Evolutionary conservation across 2,113 vertebrate species (phyloP).

Genomic region (Elanus axillaris): DNA sequence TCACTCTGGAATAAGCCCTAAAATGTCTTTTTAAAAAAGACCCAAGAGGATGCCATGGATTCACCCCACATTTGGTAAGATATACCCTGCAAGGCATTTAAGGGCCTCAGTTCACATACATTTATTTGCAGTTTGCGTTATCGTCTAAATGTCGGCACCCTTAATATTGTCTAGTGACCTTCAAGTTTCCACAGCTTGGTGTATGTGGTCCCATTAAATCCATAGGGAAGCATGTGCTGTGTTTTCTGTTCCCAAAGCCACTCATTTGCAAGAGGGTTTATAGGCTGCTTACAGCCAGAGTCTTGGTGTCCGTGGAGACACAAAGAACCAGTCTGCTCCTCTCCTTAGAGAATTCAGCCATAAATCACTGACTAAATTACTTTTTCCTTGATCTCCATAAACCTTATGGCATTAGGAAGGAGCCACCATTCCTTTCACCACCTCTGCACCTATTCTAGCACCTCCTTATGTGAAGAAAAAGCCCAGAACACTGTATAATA

Average conservation of each 20-base stretch:
- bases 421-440: not conserved
- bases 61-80: not conserved
- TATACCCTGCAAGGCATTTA: not conserved
- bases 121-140: not conserved
- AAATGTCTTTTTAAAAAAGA: not conserved
- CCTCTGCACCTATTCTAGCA: not conserved
- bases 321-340: not conserved
- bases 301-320: not conserved
- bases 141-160: not conserved
- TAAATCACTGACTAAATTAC: not conserved
- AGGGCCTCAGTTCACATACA: not conserved
- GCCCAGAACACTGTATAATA: not conserved
- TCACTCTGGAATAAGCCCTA: not conserved
- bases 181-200: not conserved
- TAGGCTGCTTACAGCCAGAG: not conserved
- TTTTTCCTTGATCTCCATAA: not conserved
- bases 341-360: not conserved
- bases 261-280: not conserved
- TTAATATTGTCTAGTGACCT: not conserved
- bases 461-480: rapidly evolving
- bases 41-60: not conserved
- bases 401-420: not conserved
- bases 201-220: not conserved
- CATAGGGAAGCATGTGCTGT: not conserved
- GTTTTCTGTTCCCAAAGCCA: not conserved